Evolutionary conservation across 1,140 invertebrate species (phyloP).

Genomic region (Ceratina calcarata): DNA sequence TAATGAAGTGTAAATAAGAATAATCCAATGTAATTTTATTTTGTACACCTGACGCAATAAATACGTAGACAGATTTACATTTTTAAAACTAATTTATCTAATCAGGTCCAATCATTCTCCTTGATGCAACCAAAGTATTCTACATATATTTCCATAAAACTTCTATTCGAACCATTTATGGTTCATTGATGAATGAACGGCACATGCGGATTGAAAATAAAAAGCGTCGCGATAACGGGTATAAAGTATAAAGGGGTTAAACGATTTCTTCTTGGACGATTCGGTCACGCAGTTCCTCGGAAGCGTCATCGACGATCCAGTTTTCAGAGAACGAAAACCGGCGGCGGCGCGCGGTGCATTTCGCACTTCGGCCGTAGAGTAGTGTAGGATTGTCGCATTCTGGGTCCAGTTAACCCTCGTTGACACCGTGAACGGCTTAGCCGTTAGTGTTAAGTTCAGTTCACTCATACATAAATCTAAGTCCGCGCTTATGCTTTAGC

Average conservation of each 20-base stretch:
- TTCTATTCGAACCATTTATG: too few relatives aligned
- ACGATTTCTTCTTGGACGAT: slow-evolving; percentile 39
- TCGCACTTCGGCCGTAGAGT: slow-evolving; percentile 54
- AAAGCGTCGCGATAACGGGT: slow-evolving; percentile 24
- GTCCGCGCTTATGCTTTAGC: slow-evolving; percentile 73
- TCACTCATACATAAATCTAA: slow-evolving; percentile 79
- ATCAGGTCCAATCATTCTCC: too few relatives aligned
- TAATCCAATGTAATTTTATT: too few relatives aligned
- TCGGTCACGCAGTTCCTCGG: slow-evolving; percentile 35
- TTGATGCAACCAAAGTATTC: too few relatives aligned
- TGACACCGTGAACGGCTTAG: slow-evolving; percentile 79
- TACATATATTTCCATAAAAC: too few relatives aligned
- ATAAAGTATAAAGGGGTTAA: slow-evolving; percentile 41
- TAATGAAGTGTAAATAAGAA: too few relatives aligned
- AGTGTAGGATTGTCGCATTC: slow-evolving; percentile 79
- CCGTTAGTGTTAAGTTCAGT: slow-evolving; percentile 79
- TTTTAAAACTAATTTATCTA: too few relatives aligned
- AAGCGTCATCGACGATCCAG: slow-evolving; percentile 65
- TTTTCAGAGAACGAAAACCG: slow-evolving; percentile 56
- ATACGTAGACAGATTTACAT: too few relatives aligned
- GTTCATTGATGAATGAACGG: too few relatives aligned
- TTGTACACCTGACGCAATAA: too few relatives aligned
- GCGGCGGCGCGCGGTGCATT: slow-evolving; percentile 52
- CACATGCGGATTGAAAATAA: too few relatives aligned
- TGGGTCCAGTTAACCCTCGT: slow-evolving; percentile 80